Base-by-base conservation (phyloP, 53 echinoderm and acorn worm genomes). In the Hippasteria phrygiana region DNA sequence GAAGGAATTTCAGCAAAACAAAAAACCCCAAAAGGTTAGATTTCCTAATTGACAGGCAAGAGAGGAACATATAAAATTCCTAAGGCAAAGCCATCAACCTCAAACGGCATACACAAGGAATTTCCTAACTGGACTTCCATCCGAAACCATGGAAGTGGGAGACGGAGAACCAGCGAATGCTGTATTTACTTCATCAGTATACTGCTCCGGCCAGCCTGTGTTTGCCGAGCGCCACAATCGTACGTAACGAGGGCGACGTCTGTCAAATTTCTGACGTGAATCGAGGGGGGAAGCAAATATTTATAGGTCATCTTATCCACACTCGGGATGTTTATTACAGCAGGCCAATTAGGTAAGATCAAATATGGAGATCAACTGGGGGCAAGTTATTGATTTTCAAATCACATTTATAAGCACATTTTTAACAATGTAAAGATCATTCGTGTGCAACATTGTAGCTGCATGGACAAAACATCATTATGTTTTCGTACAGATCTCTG, bases 311-410 rank as follows among this genome's bases (percentile, higher is more conserved):
- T 29, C 66, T 4, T 43, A 31, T 32, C 38, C 13, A 22, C 33
- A 16, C 36, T 31, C 29, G 13, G 26, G 45, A 64, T 55, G 55
- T 79, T 64, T 82, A 65, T 46, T 64, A 27, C 47, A 45, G 3
- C 12, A 9, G 32, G 82, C 82, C 82, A 82, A 82, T 82, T 82
- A 82, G 66, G 42, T 14, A 64, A 64, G 43, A 66, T 42, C 66
- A 82, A 65, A 82, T 82, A 82, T 66, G 82, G 82, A 65, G 28
- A 79, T 79, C 39, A 33, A 76, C 35, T 11, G 28, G 12, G 8
- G 74, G 32, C 28, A 76, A 54, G 76, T 34, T 75, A 75, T 47
- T 75, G 75, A 75, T 47, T 75, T 75, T 35, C 16, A 66, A 66
- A 28, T 34, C 16, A 35, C 11, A 35, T 67, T 31, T 17, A 17